A percentile compares a stretch with the other conserved stretches of the same genome.
phyloP scores from a whole-genome alignment of 2,113 vertebrate genomes.

The Myotis brandtii region DNA sequence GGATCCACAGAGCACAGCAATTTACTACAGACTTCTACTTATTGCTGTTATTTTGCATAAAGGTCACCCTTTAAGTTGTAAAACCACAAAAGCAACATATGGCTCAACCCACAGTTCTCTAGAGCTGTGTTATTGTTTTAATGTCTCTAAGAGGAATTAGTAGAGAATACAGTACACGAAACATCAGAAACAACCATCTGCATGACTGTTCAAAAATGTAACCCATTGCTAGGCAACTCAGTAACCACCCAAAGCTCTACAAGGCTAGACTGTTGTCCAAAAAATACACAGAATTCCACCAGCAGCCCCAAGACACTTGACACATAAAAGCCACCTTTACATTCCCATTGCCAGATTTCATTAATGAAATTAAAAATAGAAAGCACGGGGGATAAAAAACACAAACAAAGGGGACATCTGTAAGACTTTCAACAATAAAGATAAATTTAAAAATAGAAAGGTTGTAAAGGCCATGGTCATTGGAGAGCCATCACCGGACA shows the following conservation, averaged over 20 bases:
- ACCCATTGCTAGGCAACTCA: neutral
- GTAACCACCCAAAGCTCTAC: neutral
- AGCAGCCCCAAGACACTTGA: neutral
- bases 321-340: neutral
- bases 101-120: conserved; percentile 11
- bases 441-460: neutral
- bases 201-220: neutral
- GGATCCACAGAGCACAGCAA: conserved; percentile 26
- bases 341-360: neutral
- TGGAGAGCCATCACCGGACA: neutral
- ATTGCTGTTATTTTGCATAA: conserved; percentile 37
- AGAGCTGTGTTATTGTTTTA: conserved; percentile 11
- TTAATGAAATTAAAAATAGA: conserved; percentile 2
- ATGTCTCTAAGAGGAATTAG: neutral
- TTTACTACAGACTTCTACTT: conserved; percentile 44
- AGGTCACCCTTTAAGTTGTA: conserved; percentile 40
- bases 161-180: conserved; percentile 28
- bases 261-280: neutral
- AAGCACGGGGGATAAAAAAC: neutral
- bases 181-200: neutral
- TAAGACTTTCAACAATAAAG: too few relatives aligned
- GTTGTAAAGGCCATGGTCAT: neutral
- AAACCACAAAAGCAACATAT: conserved; percentile 23
- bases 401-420: too few relatives aligned
- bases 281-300: neutral